These are phyloP conservation scores for Chlamydotis undulata DNA, from an alignment of 2,113 vertebrate species.

Conservation along the genomic window DNA sequence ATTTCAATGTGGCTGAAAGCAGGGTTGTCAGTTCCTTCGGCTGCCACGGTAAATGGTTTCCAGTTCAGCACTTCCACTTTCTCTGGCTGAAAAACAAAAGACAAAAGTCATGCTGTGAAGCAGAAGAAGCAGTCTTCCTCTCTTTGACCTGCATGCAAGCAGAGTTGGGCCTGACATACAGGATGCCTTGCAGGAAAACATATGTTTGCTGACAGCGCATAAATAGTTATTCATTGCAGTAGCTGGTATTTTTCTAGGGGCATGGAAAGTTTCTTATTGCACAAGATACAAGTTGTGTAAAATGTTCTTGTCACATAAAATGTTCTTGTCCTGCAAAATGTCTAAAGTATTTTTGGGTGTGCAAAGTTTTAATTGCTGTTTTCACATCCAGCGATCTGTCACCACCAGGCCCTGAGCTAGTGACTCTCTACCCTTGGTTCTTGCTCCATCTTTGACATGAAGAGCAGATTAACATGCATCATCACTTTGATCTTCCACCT, in stretches of 20 bases:
- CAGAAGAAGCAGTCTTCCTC: not conserved
- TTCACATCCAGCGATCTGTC: not conserved
- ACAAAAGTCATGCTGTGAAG: not conserved
- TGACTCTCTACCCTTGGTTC: not conserved
- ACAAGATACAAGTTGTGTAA: not conserved
- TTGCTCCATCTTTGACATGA: not conserved
- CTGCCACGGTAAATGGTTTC: not conserved
- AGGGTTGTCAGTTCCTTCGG: constrained; percentile 76
- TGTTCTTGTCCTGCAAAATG: not conserved
- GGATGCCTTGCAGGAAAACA: not conserved
- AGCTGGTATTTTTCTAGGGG: constrained; percentile 1
- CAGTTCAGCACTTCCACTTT: constrained; percentile 60
- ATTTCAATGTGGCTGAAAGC: constrained; percentile 78
- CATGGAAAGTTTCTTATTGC: not conserved
- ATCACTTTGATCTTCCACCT: not conserved
- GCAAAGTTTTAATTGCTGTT: constrained; percentile 2
- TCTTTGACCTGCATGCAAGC: not conserved
- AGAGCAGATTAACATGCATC: not conserved
- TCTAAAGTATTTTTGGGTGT: not conserved
- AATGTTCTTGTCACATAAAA: not conserved
- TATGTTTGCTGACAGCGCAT: not conserved
- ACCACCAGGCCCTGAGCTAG: not conserved
- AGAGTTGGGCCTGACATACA: not conserved
- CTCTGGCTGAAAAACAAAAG: constrained; percentile 60
- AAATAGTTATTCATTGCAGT: not conserved